Percentiles rank a stretch among this genome's conserved stretches.
These are phyloP conservation scores for Garrulus glandarius DNA, from an alignment of 2,797 vertebrate genomes.

Conservation along the genomic window DNA sequence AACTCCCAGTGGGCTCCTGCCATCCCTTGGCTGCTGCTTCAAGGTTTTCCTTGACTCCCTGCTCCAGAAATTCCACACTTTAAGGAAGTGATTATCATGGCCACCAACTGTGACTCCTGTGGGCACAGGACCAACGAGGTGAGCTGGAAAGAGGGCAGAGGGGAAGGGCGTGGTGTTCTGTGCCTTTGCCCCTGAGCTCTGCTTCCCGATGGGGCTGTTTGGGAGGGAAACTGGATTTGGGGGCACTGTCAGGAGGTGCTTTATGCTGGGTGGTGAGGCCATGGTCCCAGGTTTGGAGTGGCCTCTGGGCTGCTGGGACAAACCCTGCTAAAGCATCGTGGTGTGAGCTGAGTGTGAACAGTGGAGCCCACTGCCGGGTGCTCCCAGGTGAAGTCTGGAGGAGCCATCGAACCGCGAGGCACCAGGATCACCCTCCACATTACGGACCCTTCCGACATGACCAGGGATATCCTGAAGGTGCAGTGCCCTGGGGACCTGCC, in stretches of 20 bases:
- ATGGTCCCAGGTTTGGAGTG: fast-evolving
- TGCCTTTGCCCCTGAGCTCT: neutral
- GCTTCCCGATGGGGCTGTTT: fast-evolving
- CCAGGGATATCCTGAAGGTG: constrained; percentile 90
- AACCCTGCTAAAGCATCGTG: fast-evolving
- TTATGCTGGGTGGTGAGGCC: neutral
- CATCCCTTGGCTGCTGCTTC: fast-evolving
- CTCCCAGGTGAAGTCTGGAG: constrained; percentile 89
- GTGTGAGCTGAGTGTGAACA: fast-evolving
- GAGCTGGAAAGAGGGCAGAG: neutral
- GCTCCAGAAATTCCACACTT: constrained; percentile 92
- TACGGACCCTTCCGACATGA: constrained; percentile 87
- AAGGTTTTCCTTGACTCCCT: constrained; percentile 58
- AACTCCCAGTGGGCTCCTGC: fast-evolving
- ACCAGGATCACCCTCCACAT: constrained; percentile 86
- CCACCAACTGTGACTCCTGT: constrained; percentile 91
- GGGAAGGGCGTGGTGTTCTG: neutral
- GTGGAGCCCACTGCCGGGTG: neutral
- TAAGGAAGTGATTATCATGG: constrained; percentile 98
- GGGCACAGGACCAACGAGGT: constrained; percentile 95
- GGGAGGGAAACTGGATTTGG: neutral
- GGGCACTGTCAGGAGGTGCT: neutral
- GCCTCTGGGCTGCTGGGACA: neutral
- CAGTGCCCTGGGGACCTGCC: neutral
- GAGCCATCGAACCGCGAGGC: constrained; percentile 85